phyloP scores from a whole-genome alignment of 2,797 vertebrate species.

The Kryptolebias ocellatus region DNA sequence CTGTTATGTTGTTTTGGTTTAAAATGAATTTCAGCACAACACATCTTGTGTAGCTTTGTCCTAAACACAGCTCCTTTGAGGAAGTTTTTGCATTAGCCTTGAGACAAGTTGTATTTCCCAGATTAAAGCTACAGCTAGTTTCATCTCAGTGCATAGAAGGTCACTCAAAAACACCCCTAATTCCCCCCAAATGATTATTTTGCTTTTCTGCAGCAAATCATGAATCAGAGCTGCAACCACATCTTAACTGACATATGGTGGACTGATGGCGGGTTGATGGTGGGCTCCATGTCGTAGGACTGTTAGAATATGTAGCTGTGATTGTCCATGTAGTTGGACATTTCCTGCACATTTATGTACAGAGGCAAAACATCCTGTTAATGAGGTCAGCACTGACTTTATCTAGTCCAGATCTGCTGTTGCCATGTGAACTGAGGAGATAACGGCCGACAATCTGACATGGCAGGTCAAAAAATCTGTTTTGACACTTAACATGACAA shows the following conservation, averaged over 20 bases:
- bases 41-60: not conserved
- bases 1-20: not conserved
- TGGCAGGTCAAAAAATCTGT: not conserved
- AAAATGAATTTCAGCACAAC: not conserved
- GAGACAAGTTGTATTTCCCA: not conserved
- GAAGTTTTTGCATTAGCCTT: not conserved
- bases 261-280: not conserved
- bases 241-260: not conserved
- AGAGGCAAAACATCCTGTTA: not conserved
- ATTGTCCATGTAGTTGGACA: not conserved
- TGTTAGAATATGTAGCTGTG: not conserved
- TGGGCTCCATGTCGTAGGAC: not conserved
- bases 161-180: not conserved
- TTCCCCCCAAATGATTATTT: not conserved
- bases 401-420: not conserved
- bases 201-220: not conserved
- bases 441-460: not conserved
- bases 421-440: not conserved
- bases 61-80: not conserved
- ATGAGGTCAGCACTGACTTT: not conserved
- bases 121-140: too few species aligned
- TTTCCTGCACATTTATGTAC: not conserved
- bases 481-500: not conserved
- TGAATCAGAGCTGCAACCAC: not conserved
- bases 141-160: too few species aligned